A percentile compares a stretch with the other conserved stretches of the same genome.
phyloP scores from a whole-genome alignment of 35 echinoderm and acorn worm species.

The Ptychodera flava region DNA sequence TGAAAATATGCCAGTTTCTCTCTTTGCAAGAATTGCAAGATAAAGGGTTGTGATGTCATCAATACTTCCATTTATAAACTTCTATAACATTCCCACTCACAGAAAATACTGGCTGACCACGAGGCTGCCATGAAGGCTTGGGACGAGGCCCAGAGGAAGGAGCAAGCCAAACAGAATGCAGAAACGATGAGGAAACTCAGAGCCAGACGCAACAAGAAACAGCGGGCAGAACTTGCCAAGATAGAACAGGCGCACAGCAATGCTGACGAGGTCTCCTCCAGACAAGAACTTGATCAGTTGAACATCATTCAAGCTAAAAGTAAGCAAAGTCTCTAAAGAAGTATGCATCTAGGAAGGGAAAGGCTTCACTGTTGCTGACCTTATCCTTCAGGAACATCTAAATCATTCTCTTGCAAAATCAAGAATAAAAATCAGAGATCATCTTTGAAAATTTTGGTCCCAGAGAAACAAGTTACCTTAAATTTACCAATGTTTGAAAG shows the following conservation, averaged over 20 bases:
- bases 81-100: too few relatives aligned
- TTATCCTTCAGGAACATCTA: too few relatives aligned
- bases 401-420: too few relatives aligned
- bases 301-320: conserved; percentile 78
- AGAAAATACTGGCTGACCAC: too few relatives aligned
- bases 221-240: conserved; percentile 52
- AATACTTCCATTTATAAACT: background rate
- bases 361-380: too few relatives aligned
- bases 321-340: conserved; percentile 29
- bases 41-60: background rate
- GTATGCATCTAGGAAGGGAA: too few relatives aligned
- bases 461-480: too few relatives aligned
- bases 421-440: too few relatives aligned
- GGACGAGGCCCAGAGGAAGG: conserved; percentile 39
- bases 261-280: conserved; percentile 56
- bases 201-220: conserved; percentile 53
- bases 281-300: conserved; percentile 71
- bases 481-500: too few relatives aligned
- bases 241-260: conserved; percentile 48
- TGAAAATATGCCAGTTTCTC: background rate
- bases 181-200: conserved; percentile 61
- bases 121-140: conserved; percentile 58
- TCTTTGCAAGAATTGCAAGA: background rate
- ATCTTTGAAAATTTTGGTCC: too few relatives aligned
- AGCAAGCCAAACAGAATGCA: conserved; percentile 61